Evolutionary conservation across 2,797 vertebrate species (phyloP), one percentile per base, ranked within the genome.

Genomic region (Oryzias dopingdopingensis): DNA sequence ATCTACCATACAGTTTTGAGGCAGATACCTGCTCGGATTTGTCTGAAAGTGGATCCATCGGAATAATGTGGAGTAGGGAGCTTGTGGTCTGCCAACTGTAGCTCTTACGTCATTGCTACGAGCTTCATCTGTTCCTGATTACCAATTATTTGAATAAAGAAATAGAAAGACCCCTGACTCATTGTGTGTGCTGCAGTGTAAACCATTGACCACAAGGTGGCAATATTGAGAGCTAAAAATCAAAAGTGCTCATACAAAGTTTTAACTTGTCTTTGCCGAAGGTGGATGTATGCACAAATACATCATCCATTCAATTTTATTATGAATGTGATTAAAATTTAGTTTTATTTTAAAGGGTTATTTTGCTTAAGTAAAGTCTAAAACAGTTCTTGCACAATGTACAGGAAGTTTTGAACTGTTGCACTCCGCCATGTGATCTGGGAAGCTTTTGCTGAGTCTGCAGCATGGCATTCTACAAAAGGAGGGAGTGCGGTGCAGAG

Each of bases 351-450:
- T 10, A 24, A 42, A 53, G 20, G 12, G 5, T 18, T 18, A 14
- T 26, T 60, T 54, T 42, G 17, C 29, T 42, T 1, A 5, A 14
- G 22, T 17, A 51, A 59, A 42, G 6, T 4, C 22, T 5, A 17
- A 62, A 72, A 26, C 14, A 29, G 60, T 58, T 3, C 53, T 79
- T 78, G 69, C 67, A 70, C 72, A 78, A 73, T 14, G 26, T 46
- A 56, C 64, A 76, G 86, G 82, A 86, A 80, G 79, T 68, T 64
- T 76, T 45, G 57, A 64, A 70, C 62, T 2, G 68, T 66, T 76
- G 76, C n/a, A 57, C 67, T 59, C 70, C 58, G 67, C 83, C 86
- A 88, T 87, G 84, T 83, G 85, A 84, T 79, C 52, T 48, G 53
- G 12, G 52, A 47, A 61, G 46, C 56, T 68, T 80, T 51, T 79